Evolutionary conservation across 2,888 invertebrate species (phyloP).

Genomic region (Julus scandinavius): DNA sequence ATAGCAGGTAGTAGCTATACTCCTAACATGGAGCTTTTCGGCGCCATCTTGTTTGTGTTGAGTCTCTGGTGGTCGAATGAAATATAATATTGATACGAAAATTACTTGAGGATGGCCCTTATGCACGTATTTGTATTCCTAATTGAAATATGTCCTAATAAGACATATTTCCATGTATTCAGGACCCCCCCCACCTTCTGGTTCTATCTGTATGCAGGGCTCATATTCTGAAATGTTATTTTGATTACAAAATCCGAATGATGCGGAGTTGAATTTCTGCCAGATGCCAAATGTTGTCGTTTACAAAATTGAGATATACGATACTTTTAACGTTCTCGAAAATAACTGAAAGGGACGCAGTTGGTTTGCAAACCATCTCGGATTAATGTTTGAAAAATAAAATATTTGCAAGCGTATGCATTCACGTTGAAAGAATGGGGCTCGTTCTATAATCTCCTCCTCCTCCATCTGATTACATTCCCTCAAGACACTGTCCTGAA

Average conservation of each 20-base stretch:
- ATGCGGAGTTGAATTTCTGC: constrained; percentile 10
- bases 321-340: constrained; percentile 9
- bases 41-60: background rate
- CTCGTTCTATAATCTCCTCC: too few species aligned
- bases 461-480: too few species aligned
- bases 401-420: background rate
- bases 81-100: too few species aligned
- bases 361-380: constrained; percentile 4
- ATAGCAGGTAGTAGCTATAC: background rate
- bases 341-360: constrained; percentile 21
- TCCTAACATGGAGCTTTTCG: background rate
- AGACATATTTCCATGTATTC: too few species aligned
- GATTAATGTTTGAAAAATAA: background rate
- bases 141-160: too few species aligned
- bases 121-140: background rate
- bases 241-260: background rate
- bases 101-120: background rate
- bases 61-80: too few species aligned
- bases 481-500: too few species aligned
- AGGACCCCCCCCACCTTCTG: background rate
- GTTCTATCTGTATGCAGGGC: background rate
- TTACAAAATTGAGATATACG: background rate
- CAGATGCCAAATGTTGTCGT: background rate
- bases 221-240: background rate
- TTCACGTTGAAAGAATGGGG: too few species aligned